Evolutionary conservation across 2,797 vertebrate species (phyloP).

Genomic region (Gymnopithys bicolor): DNA sequence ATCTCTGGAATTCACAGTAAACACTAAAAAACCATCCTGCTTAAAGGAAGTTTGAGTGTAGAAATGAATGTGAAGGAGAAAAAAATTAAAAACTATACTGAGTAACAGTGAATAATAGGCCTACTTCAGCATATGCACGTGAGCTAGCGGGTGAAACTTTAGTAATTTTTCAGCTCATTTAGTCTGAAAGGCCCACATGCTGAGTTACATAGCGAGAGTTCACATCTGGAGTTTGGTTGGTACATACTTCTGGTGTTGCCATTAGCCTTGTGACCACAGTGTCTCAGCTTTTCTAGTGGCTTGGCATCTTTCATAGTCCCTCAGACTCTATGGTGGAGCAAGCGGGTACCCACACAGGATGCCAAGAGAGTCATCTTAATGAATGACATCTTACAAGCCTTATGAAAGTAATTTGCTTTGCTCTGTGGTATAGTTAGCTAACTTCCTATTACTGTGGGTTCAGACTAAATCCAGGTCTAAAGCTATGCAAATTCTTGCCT

Average conservation of each 20-base stretch:
- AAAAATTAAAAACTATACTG: background rate
- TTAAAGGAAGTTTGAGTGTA: background rate
- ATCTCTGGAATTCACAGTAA: background rate
- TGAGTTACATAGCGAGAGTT: constrained; percentile 56
- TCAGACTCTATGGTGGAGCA: constrained; percentile 66
- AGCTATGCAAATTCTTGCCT: constrained; percentile 51
- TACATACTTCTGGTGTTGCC: constrained; percentile 72
- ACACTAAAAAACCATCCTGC: background rate
- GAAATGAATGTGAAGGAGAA: background rate
- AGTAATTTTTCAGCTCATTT: constrained; percentile 70
- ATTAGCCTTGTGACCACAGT: constrained; percentile 74
- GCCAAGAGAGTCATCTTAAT: constrained; percentile 70
- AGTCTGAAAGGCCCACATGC: constrained; percentile 67
- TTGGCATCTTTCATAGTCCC: constrained; percentile 74
- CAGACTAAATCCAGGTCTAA: constrained; percentile 63
- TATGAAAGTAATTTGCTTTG: constrained; percentile 70
- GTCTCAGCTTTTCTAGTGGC: constrained; percentile 70
- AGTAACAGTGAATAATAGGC: constrained; percentile 29
- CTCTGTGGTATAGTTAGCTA: constrained; percentile 56
- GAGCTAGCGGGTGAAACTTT: constrained; percentile 60
- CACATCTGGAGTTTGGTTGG: constrained; percentile 75
- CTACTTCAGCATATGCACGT: background rate
- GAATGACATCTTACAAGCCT: constrained; percentile 68
- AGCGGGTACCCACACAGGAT: constrained; percentile 63
- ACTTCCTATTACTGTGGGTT: constrained; percentile 58